A percentile compares a stretch with the other conserved stretches of the same genome.
Evolutionary conservation across 2,888 invertebrate species (phyloP).

Genomic region (Acanthoscelides obtectus): DNA sequence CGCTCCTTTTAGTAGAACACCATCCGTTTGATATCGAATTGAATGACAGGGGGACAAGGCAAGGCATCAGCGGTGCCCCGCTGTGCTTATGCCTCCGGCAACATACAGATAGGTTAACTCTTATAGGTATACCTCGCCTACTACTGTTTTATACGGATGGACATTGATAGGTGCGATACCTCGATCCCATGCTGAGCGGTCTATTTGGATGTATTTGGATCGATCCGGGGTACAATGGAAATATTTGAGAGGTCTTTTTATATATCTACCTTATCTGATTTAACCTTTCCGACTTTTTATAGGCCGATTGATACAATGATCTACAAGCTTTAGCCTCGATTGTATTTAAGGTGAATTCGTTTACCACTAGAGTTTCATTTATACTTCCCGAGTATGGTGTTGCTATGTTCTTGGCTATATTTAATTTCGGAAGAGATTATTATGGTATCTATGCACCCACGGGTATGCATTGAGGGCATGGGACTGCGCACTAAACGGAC

Average conservation of each 20-base stretch:
- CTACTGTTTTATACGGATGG: slow-evolving; percentile 9
- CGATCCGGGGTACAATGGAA: not conserved
- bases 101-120: slow-evolving; percentile 22
- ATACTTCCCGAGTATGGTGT: too few species aligned
- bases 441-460: too few species aligned
- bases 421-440: too few species aligned
- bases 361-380: too few species aligned
- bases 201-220: not conserved
- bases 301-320: too few species aligned
- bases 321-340: too few species aligned
- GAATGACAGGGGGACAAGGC: slow-evolving; percentile 20
- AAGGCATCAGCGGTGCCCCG: slow-evolving; percentile 19
- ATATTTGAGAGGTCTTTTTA: not conserved
- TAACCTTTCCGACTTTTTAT: too few species aligned
- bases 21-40: slow-evolving; percentile 12
- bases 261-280: not conserved
- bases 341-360: too few species aligned
- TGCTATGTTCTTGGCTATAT: too few species aligned
- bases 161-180: slow-evolving; percentile 3
- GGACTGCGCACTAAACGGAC: too few species aligned
- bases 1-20: slow-evolving; percentile 11
- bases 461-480: too few species aligned
- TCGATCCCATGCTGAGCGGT: not conserved
- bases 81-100: slow-evolving; percentile 18
- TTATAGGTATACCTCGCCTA: not conserved